Conservation (phyloP, 2,888 invertebrate genomes). For the Pseudoips prasinana region DNA sequence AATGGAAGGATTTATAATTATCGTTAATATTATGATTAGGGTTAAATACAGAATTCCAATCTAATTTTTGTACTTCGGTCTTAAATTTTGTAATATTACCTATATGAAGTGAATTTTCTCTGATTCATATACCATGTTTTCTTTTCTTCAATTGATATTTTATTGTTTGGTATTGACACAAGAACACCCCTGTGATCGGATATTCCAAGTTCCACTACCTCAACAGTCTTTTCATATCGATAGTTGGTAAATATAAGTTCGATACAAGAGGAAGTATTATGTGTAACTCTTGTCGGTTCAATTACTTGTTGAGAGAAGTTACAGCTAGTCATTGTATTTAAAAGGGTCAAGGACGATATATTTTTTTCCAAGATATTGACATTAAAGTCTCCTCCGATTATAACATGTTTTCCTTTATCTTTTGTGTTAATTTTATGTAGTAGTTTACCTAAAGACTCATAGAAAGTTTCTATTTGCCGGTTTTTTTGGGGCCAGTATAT, state of each 20-base stretch:
- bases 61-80: background rate
- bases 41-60: background rate
- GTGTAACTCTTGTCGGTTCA: conserved; percentile 3
- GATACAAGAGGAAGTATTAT: conserved; percentile 1
- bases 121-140: background rate
- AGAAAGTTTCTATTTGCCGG: background rate
- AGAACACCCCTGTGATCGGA: conserved; percentile 1
- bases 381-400: conserved; percentile 3
- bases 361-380: background rate
- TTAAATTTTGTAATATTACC: conserved; percentile 1
- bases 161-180: background rate
- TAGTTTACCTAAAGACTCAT: background rate
- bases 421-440: background rate
- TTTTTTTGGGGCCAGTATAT: conserved; percentile 2
- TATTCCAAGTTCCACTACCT: background rate
- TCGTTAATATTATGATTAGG: conserved; percentile 1
- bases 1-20: conserved; percentile 1
- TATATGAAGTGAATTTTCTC: background rate
- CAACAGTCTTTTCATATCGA: background rate
- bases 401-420: background rate
- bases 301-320: conserved; percentile 1
- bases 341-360: background rate
- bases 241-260: conserved; percentile 2
- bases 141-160: background rate
- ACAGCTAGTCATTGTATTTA: background rate